Base-by-base conservation (phyloP, 2,888 invertebrate species). In the Acheta domesticus region DNA sequence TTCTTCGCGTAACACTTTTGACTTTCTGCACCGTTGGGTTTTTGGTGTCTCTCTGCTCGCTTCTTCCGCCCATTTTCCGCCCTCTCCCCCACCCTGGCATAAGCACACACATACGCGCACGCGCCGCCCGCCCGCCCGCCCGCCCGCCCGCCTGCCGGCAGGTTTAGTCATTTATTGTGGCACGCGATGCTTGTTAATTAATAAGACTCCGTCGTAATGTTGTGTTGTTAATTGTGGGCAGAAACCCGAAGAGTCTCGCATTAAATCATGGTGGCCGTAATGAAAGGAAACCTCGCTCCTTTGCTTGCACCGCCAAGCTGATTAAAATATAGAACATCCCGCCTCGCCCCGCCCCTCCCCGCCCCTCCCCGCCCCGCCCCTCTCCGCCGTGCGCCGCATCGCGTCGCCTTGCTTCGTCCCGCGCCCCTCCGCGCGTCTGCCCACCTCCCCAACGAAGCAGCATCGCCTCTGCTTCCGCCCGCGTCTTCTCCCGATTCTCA, bases 161-260 rank as follows among this genome's bases (percentile, higher is more conserved):
- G 62, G 14, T 62, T 62, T 62, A 14, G 62, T 62, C 62, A 62
- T 62, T 62, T 62, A 62, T 62, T 62, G 62, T 62, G 62, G 62
- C 62, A 62, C 62, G 62, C 62, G 62, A 78, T 48, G 78, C 74
- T 73, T 23, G 48, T 73, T 36, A 74, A 78, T 78, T 78, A 78
- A 78, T 78, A 73, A 78, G 78, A 36, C 48, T n/a, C 36, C 12
- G 12, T 19, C 19, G 76, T 62, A 62, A 62, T 62, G 62, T 62
- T 62, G 62, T 62, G 62, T 62, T 62, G 76, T 48, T 76, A 20
- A 12, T 19, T 48, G 48, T 20, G n/a, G 49, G 19, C 76, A 76
- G 76, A 76, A 76, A 76, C 48, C 76, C 19, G 76, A 76, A 48
- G 48, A 11, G 48, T 76, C 48, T 48, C 76, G 20, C 19, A 36